Evolutionary conservation across 1,140 invertebrate genomes (phyloP).

Genomic region (Trichogramma pretiosum): DNA sequence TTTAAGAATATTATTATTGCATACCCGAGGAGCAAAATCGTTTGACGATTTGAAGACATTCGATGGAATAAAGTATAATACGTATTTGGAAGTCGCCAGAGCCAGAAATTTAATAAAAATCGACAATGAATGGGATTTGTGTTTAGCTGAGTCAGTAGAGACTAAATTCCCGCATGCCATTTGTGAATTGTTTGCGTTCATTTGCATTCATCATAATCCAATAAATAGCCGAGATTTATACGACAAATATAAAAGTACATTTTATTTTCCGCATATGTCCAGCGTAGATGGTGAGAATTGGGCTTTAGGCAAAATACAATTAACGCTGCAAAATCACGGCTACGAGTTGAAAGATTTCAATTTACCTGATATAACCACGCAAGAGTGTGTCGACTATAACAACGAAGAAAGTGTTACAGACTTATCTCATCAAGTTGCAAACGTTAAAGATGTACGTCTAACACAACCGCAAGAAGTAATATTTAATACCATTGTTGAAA

Average conservation of each 20-base stretch:
- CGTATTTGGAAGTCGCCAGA: constrained; percentile 20
- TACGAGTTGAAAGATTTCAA: no score
- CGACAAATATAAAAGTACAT: constrained; percentile 10
- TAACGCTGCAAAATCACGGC: not conserved
- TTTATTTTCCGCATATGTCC: constrained; percentile 6
- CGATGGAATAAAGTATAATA: constrained; percentile 9
- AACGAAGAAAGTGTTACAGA: not conserved
- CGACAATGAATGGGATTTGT: constrained; percentile 20
- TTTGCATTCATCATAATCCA: constrained; percentile 14
- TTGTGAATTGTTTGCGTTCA: constrained; percentile 15
- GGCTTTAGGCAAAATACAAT: constrained; percentile 11
- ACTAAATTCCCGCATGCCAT: constrained; percentile 4
- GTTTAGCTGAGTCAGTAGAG: constrained; percentile 17
- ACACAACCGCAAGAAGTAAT: not conserved
- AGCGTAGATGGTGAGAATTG: constrained; percentile 3
- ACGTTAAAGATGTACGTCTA: not conserved
- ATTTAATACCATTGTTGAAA: not conserved
- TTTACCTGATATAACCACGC: constrained; percentile 2
- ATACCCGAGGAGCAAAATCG: constrained; percentile 19
- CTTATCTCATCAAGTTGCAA: not conserved
- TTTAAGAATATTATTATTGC: constrained; percentile 24
- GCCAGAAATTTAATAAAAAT: constrained; percentile 22
- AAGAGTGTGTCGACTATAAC: no score
- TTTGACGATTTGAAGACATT: constrained; percentile 6
- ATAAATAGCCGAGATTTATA: constrained; percentile 8